phyloP scores from a whole-genome alignment of 2,888 invertebrate genomes.

The Platycheirus albimanus region DNA sequence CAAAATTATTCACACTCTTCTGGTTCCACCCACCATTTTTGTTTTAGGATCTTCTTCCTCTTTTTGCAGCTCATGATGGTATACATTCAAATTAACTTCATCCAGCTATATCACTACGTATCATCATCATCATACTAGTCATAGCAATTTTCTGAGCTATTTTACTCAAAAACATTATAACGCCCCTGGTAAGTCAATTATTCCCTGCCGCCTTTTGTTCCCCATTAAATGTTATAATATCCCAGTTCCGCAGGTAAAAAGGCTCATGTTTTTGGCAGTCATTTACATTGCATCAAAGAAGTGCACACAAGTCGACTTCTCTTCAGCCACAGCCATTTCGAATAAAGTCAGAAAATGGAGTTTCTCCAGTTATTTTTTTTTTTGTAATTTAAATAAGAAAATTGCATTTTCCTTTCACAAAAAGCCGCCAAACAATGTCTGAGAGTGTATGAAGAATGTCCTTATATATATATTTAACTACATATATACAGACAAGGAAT shows the following conservation, averaged over 20 bases:
- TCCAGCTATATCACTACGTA: constrained; percentile 2
- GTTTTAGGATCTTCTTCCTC: too few relatives aligned
- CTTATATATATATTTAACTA: not conserved
- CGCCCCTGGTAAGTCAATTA: constrained; percentile 29
- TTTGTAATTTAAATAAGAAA: constrained; percentile 58
- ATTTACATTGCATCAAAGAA: constrained; percentile 7
- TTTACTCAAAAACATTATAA: constrained; percentile 7
- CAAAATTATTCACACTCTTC: too few relatives aligned
- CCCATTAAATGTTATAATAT: constrained; percentile 5
- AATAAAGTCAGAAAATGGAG: not conserved
- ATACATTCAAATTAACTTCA: constrained; percentile 18
- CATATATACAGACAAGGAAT: constrained; percentile 16
- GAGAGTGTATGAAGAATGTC: not conserved
- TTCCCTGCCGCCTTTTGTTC: not conserved
- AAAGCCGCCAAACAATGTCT: constrained; percentile 24
- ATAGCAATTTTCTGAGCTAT: not conserved
- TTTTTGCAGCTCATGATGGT: not conserved
- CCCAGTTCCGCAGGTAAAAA: constrained; percentile 16
- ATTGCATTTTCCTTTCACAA: constrained; percentile 34
- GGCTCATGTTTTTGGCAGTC: not conserved
- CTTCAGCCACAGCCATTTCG: not conserved
- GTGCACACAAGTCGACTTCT: not conserved
- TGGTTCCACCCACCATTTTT: not conserved
- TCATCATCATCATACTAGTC: not conserved
- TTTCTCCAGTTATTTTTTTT: not conserved